phyloP scores from a whole-genome alignment of 2,797 vertebrate species.

The Otolemur crassicaudatus region DNA sequence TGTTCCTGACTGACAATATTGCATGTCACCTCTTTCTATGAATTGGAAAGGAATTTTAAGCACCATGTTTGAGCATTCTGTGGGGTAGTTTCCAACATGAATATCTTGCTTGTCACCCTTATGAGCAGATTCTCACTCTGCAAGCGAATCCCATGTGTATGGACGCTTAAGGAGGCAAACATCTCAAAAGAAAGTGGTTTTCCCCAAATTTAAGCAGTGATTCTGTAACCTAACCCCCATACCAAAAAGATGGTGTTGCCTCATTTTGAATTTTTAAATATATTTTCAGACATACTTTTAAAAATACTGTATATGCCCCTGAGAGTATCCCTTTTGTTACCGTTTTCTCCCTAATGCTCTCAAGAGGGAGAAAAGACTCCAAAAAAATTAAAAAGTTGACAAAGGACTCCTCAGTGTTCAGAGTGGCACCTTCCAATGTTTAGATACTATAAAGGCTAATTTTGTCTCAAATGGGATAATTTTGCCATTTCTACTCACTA shows the following conservation, averaged over 20 bases:
- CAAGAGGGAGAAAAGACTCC: not conserved
- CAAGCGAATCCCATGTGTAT: not conserved
- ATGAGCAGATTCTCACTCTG: not conserved
- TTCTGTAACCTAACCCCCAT: not conserved
- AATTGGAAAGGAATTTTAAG: not conserved
- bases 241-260: not conserved
- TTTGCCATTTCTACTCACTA: not conserved
- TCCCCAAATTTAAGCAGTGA: not conserved
- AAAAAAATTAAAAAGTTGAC: not conserved
- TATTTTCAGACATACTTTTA: not conserved
- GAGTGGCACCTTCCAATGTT: not conserved
- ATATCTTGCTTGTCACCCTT: not conserved
- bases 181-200: not conserved
- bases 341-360: not conserved
- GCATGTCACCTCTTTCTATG: not conserved
- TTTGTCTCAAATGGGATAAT: not conserved
- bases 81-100: not conserved
- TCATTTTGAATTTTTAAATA: not conserved
- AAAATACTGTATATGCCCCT: not conserved
- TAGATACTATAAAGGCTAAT: not conserved
- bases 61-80: not conserved
- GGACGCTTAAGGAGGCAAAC: not conserved
- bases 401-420: not conserved
- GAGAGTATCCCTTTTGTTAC: not conserved
- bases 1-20: not conserved